Conservation (phyloP, 2,113 vertebrate species). For the Pedionomus torquatus region DNA sequence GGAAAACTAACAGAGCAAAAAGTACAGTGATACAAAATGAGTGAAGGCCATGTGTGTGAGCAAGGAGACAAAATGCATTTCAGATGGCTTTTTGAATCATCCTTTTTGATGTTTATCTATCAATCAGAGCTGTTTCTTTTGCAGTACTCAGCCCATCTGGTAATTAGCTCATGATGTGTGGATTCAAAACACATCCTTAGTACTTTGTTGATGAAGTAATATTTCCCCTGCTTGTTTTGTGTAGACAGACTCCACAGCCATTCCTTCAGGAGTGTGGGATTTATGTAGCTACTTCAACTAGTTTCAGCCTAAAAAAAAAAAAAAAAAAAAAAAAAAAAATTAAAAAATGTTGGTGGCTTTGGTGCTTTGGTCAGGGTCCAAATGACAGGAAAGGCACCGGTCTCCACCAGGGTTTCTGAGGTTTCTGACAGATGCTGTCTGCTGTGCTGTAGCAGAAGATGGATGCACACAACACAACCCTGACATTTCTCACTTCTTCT, state of each 20-base stretch:
- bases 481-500: neutral
- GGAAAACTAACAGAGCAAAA: neutral
- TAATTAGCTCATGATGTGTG: conserved; percentile 5
- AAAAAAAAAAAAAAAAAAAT: neutral
- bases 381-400: neutral
- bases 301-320: neutral
- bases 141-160: neutral
- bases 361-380: neutral
- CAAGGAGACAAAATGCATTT: neutral
- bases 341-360: neutral
- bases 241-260: neutral
- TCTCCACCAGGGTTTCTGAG: neutral
- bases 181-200: neutral
- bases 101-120: neutral
- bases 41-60: neutral
- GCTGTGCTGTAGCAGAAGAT: neutral
- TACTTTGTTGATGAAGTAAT: neutral
- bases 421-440: neutral
- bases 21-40: neutral
- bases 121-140: neutral
- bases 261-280: neutral
- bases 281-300: neutral
- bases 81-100: neutral
- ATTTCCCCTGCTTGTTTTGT: neutral
- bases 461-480: neutral